A percentile compares a stretch with the other conserved stretches of the same genome.
Evolutionary conservation across 2,888 invertebrate species (phyloP).

Genomic region (Cephalotes varians): DNA sequence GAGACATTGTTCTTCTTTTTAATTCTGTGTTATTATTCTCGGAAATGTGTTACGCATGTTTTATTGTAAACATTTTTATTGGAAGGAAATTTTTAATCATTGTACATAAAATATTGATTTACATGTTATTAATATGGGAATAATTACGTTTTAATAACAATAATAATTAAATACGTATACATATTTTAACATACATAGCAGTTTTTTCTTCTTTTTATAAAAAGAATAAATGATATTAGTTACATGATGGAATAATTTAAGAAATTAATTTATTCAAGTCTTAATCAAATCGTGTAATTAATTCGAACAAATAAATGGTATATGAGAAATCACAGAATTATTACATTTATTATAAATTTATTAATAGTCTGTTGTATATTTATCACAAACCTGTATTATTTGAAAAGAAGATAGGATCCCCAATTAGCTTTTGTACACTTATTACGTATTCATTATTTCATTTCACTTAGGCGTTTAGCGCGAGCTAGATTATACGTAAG

Average conservation of each 20-base stretch:
- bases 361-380: not conserved
- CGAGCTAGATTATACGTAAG: not conserved
- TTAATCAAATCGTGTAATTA: not conserved
- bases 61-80: not conserved
- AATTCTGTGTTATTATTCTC: not conserved
- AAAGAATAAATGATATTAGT: not conserved
- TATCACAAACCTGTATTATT: not conserved
- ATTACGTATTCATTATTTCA: not conserved
- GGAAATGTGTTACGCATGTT: not conserved
- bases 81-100: not conserved
- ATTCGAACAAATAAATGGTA: constrained; percentile 2
- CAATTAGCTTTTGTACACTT: not conserved
- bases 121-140: not conserved
- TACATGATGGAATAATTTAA: not conserved
- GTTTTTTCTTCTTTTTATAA: not conserved
- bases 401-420: not conserved
- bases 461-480: not conserved
- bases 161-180: not conserved
- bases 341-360: not conserved
- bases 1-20: not conserved
- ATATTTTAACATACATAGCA: not conserved
- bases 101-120: not conserved
- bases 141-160: not conserved
- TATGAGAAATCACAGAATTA: not conserved
- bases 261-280: not conserved